phyloP scores from a whole-genome alignment of 2,797 vertebrate species.

The Poecilia velifera region DNA sequence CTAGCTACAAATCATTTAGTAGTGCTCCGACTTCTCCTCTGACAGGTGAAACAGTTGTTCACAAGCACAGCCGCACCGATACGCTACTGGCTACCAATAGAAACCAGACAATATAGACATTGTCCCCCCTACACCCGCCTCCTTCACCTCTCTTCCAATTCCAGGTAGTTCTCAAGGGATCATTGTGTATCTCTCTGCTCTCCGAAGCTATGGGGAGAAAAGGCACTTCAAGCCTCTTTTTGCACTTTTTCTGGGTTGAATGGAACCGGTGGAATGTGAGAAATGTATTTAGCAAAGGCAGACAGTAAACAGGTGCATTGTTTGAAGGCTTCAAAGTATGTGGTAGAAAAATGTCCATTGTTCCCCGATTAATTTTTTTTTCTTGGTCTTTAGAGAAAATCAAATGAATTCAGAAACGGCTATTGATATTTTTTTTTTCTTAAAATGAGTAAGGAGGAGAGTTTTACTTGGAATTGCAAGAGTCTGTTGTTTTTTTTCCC shows the following conservation, averaged over 20 bases:
- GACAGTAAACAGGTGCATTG: constrained; percentile 82
- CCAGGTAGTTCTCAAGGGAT: constrained; percentile 79
- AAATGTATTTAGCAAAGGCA: constrained; percentile 80
- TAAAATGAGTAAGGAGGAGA: constrained; percentile 6
- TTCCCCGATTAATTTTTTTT: constrained; percentile 33
- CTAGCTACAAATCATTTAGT: constrained; percentile 51
- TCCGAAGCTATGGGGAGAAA: constrained; percentile 57
- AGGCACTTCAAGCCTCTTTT: constrained; percentile 64
- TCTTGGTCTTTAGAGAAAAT: background rate
- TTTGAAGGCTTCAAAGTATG: constrained; percentile 71
- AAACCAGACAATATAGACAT: constrained; percentile 72
- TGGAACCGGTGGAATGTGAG: constrained; percentile 79
- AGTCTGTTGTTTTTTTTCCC: constrained; percentile 9
- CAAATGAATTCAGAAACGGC: constrained; percentile 12
- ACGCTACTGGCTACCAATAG: constrained; percentile 68
- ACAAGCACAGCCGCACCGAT: constrained; percentile 68
- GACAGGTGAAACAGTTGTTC: constrained; percentile 70
- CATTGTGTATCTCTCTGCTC: constrained; percentile 68
- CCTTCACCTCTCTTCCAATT: constrained; percentile 35
- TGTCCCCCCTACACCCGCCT: constrained; percentile 43
- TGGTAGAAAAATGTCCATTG: constrained; percentile 69
- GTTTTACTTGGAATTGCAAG: constrained; percentile 17
- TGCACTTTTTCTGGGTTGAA: constrained; percentile 80
- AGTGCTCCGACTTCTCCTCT: constrained; percentile 52
- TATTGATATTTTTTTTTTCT: background rate